Evolutionary conservation across 1,140 invertebrate genomes (phyloP), one percentile per base, ranked within the genome.

Genomic region (Heliconius congener): DNA sequence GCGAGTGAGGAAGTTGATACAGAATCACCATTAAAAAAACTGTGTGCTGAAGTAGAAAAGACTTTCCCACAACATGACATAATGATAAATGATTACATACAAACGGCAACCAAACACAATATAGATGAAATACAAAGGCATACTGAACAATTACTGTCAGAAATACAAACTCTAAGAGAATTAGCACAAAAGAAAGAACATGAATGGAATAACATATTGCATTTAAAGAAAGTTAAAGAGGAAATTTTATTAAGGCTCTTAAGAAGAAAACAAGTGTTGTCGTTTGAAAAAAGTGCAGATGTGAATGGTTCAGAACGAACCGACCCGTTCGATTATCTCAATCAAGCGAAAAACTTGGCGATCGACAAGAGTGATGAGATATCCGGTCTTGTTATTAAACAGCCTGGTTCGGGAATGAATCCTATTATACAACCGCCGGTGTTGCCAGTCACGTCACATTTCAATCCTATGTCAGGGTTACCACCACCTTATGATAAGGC

Each of bases 161-260:
- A 97, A 87, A 96, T 97, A 80, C 93, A 96, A 86, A 96, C 96
- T 1, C 90, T 98, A 71, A 95, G 96, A 71, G 96, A 97, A 81
- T 86, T 97, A 18, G 96, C 97, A 2, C 95, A 96, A 83, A 96
- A 96, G 85, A 98, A 98, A 89, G 97, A 98, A 94, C 95, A 96
- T 81, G 97, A 98, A 91, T 98, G 97, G 97, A 98, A 98, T 85
- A 96, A 97, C 71, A 96, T 98, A 42, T 86, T 98, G 9, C 96
- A 97, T 86, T 93, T 97, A 82, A 97, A 97, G 86, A 98, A 98
- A 87, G 94, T 98, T 0, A 98, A 98, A 93, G 97, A 98, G 88
- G 97, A 98, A 87, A 96, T 97, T 19, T 94, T 97, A 74, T 90
- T 97, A 19, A 91, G 97, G 77, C 91, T 98, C 5, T 93, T 97